phyloP scores from a whole-genome alignment of 2,797 vertebrate species.

The Eupleurogrammus muticus region DNA sequence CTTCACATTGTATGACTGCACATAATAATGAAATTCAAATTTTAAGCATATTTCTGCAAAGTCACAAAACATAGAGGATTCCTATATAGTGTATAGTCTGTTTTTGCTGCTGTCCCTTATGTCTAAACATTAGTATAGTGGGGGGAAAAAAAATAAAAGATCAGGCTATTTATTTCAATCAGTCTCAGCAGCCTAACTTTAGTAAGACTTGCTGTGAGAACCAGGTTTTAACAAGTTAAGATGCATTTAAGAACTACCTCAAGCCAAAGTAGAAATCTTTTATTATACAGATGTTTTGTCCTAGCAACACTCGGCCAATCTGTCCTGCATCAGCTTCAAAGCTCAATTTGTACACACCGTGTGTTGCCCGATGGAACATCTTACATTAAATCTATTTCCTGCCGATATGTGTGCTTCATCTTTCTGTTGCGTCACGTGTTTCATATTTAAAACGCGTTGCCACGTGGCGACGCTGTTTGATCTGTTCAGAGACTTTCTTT shows the following conservation, averaged over 20 bases:
- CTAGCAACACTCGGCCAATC: neutral
- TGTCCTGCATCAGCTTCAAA: conserved; percentile 4
- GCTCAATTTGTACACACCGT: neutral
- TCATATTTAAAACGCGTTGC: conserved; percentile 24
- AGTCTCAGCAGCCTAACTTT: neutral
- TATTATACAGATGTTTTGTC: conserved; percentile 9
- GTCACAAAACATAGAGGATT: no score
- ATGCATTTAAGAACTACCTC: neutral
- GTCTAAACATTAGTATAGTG: no score
- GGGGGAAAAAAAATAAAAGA: neutral
- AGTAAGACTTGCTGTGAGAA: neutral
- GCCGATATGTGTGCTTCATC: neutral
- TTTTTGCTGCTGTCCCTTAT: no score
- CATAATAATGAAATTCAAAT: no score
- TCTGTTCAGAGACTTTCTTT: conserved; percentile 49
- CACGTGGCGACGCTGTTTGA: conserved; percentile 36
- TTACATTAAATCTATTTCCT: conserved; percentile 1
- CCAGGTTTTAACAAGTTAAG: neutral
- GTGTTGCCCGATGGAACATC: conserved; percentile 8
- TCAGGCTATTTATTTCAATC: no score
- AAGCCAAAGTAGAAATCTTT: neutral
- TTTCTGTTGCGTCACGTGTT: neutral
- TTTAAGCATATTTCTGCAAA: neutral
- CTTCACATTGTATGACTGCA: no score
- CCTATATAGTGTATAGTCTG: no score